Base-by-base conservation (phyloP, 2,797 vertebrate genomes). In the Melopsittacus undulatus region DNA sequence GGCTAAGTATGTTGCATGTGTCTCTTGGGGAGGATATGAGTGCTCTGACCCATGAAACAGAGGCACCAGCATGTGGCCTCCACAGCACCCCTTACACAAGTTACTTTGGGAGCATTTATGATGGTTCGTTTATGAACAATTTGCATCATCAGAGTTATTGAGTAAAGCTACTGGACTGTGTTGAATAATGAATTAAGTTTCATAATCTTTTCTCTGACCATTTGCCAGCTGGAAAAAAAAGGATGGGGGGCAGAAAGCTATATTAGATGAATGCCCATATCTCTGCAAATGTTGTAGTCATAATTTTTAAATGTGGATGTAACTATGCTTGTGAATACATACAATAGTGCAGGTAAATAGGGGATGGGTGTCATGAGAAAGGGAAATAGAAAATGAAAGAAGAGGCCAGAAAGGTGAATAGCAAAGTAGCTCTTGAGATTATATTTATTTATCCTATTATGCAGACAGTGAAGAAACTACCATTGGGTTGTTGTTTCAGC, bases 121-220 rank as follows among this genome's bases (percentile, higher is more conserved):
- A 48, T 0, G 0, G 22, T 73, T 87, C 2, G 0, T 73, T 96
- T 89, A 63, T 26, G 79, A 52, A 40, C n/a, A 27, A 38, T 91
- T 63, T 90, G 57, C 1, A 0, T 76, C 3, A 3, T 78, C 76
- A 54, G 54, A 79, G 45, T 82, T 91, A 34, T 24, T 89, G 84
- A 87, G 84, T 73, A 85, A 86, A 84, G 46, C 59, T 56, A 70
- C 43, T 83, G 57, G 62, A 43, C 90, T 87, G 46, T 87, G 43
- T 52, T 92, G 87, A 95, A 84, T 96, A 95, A 90, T 82, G 19
- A 79, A 92, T 92, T 59, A 38, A 93, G 62, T 94, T 95, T 92
- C 57, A 46, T 43, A 72, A 72, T 94, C 68, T 92, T 89, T 94
- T 80, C 78, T 92, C 43, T 95, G 87, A 72, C 62, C 3, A 0